Evolutionary conservation across 2,113 vertebrate genomes (phyloP).

Genomic region (Ophthalmolycus amberensis): DNA sequence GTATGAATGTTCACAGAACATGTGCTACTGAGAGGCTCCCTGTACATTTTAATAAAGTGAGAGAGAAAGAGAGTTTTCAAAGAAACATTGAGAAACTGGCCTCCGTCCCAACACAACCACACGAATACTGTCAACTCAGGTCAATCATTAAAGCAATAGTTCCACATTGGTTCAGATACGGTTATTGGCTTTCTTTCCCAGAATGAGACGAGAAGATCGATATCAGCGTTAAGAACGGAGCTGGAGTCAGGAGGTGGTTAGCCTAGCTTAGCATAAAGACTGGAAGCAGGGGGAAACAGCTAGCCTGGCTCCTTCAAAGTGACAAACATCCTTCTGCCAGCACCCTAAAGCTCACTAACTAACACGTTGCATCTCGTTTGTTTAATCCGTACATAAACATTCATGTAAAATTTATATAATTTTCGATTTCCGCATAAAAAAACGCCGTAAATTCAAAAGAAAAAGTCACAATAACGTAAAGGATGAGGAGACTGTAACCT

Average conservation of each 20-base stretch:
- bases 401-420: neutral
- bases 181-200: neutral
- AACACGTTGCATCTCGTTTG: neutral
- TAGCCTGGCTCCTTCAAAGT: neutral
- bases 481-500: too few species aligned
- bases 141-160: neutral
- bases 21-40: neutral
- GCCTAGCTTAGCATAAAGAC: slow-evolving; percentile 3
- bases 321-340: neutral
- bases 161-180: too few species aligned
- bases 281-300: neutral
- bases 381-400: neutral
- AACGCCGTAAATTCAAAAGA: neutral
- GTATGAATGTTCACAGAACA: neutral
- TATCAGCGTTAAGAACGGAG: neutral
- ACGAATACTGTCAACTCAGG: neutral
- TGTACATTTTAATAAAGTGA: neutral
- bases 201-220: neutral
- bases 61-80: neutral
- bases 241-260: neutral
- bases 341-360: neutral
- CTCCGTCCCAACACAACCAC: neutral
- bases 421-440: neutral
- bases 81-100: slow-evolving; percentile 14
- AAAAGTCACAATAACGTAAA: too few species aligned